These are phyloP conservation scores for Psittacara wagleri DNA, from an alignment of 2,113 vertebrate species.

Conservation along the genomic window DNA sequence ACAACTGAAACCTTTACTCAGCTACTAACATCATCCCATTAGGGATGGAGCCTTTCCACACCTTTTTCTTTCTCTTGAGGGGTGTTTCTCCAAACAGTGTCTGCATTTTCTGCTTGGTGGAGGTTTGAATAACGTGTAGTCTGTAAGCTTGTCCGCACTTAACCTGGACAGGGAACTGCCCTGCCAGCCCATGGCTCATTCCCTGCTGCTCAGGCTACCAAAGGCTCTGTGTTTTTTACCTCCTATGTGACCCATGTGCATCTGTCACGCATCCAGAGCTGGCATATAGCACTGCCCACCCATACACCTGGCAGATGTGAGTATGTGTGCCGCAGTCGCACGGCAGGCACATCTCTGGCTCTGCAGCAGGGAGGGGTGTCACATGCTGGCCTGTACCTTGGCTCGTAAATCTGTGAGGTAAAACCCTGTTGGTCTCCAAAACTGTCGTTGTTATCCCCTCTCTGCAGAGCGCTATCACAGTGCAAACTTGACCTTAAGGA, in stretches of 20 bases:
- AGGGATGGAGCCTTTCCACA: neutral
- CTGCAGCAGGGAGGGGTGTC: neutral
- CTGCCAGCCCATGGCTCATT: neutral
- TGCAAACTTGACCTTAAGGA: neutral
- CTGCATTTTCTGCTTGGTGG: neutral
- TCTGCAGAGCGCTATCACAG: neutral
- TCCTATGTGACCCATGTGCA: neutral
- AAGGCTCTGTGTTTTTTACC: neutral
- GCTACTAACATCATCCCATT: neutral
- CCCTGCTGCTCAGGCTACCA: neutral
- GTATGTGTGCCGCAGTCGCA: accelerated
- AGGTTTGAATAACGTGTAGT: neutral
- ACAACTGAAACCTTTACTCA: neutral
- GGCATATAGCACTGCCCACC: neutral
- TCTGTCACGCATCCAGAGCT: neutral
- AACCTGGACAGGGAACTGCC: neutral
- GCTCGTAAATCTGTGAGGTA: neutral
- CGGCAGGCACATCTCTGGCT: neutral
- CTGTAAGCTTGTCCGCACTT: neutral
- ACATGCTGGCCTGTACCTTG: neutral
- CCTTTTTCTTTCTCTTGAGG: neutral
- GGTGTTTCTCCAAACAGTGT: neutral
- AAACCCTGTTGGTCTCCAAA: neutral
- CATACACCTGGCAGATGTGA: neutral
- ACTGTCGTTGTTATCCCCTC: neutral